These are phyloP conservation scores for Apodemia duryi DNA, from an alignment of 2,888 invertebrate genomes.

Conservation along the genomic window DNA sequence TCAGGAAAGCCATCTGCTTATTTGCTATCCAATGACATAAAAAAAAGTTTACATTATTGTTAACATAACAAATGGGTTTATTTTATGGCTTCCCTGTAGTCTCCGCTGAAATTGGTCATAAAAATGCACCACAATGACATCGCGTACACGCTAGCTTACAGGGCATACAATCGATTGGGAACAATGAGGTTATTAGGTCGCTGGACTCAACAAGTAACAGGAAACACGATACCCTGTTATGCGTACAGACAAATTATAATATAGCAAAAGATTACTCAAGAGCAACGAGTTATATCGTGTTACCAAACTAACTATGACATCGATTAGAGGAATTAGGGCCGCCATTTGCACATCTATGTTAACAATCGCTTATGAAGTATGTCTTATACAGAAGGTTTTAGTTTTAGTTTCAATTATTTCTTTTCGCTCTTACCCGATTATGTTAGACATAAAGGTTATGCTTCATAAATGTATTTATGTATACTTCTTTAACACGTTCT, in stretches of 20 bases:
- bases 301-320: conserved; percentile 1
- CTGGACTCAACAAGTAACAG: conserved; percentile 31
- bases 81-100: background rate
- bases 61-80: background rate
- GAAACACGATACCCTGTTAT: conserved; percentile 26
- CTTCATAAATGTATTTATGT: too few relatives aligned
- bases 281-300: conserved; percentile 15
- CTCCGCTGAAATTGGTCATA: background rate
- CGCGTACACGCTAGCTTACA: conserved; percentile 21
- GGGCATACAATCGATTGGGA: conserved; percentile 49
- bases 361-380: background rate
- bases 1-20: too few relatives aligned
- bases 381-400: background rate
- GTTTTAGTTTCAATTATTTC: too few relatives aligned
- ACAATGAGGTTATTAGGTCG: conserved; percentile 55
- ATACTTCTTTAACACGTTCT: too few relatives aligned
- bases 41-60: background rate
- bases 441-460: too few relatives aligned
- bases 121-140: conserved; percentile 18
- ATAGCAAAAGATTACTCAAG: conserved; percentile 5
- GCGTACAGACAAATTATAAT: conserved; percentile 20
- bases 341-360: background rate
- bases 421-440: too few relatives aligned
- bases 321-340: conserved; percentile 4
- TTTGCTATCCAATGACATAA: too few relatives aligned